Evolutionary conservation across 2,888 invertebrate genomes (phyloP).

Genomic region (Leucophora obtusa): DNA sequence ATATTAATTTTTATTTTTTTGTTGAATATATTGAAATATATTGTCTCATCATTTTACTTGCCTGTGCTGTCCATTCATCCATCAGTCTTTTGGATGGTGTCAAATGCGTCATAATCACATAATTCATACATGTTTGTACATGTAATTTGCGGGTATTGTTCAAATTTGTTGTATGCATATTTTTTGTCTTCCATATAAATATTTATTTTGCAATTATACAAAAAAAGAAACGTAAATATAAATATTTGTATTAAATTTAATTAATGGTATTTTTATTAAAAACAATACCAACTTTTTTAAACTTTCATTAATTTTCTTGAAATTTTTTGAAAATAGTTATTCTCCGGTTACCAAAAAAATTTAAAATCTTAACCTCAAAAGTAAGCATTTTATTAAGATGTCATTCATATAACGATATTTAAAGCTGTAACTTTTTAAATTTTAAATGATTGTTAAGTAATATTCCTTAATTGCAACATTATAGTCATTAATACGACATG

Average conservation of each 20-base stretch:
- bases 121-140: slow-evolving; percentile 21
- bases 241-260: slow-evolving; percentile 24
- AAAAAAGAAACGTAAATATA: not conserved
- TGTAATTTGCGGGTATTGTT: slow-evolving; percentile 40
- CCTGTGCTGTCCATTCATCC: not conserved
- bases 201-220: slow-evolving; percentile 22
- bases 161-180: slow-evolving; percentile 6
- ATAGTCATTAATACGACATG: no score
- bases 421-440: no score
- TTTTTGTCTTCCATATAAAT: slow-evolving; percentile 23
- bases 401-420: no score
- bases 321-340: no score
- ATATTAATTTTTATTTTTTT: not conserved
- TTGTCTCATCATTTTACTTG: not conserved
- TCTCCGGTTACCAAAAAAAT: no score
- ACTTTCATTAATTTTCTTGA: no score
- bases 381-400: no score
- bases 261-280: not conserved
- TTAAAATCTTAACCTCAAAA: no score
- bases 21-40: not conserved
- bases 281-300: no score
- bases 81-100: slow-evolving; percentile 16
- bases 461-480: no score
- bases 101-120: slow-evolving; percentile 43
- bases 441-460: no score